A percentile compares a stretch with the other conserved stretches of the same genome.
These are phyloP conservation scores for Burhinus bistriatus DNA, from an alignment of 2,113 vertebrate genomes.

Conservation along the genomic window DNA sequence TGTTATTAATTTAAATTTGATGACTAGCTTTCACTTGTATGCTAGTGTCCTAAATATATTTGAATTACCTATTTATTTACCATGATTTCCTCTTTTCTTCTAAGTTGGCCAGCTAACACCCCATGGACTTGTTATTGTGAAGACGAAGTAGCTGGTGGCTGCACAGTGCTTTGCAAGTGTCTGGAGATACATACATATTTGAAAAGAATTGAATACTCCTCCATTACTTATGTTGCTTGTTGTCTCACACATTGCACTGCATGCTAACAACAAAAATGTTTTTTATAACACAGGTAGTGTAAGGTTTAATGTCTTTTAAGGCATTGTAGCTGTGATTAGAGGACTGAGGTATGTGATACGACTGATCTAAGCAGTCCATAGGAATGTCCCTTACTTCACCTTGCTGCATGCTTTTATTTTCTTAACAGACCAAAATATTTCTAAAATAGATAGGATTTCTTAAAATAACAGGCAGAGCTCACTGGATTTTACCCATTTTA, in stretches of 20 bases:
- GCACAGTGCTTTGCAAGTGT: background rate
- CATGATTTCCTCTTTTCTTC: background rate
- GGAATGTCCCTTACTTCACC: background rate
- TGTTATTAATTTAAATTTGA: background rate
- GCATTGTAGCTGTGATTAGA: background rate
- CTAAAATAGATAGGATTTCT: background rate
- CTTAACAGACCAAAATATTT: background rate
- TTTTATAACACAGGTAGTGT: background rate
- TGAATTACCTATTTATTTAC: background rate
- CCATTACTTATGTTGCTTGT: background rate
- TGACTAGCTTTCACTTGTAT: background rate
- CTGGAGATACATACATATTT: background rate
- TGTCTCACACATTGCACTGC: background rate
- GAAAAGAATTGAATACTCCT: background rate
- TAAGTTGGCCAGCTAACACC: background rate
- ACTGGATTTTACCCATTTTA: background rate
- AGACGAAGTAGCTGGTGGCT: background rate
- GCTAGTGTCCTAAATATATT: background rate
- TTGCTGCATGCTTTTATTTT: background rate
- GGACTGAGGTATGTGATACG: background rate
- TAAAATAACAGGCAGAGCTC: background rate
- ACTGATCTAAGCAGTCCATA: background rate
- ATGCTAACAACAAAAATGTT: background rate
- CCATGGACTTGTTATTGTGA: accelerated
- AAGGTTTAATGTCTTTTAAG: background rate